Evolutionary conservation across 2,888 invertebrate species (phyloP).

Genomic region (Cotesia congregata): DNA sequence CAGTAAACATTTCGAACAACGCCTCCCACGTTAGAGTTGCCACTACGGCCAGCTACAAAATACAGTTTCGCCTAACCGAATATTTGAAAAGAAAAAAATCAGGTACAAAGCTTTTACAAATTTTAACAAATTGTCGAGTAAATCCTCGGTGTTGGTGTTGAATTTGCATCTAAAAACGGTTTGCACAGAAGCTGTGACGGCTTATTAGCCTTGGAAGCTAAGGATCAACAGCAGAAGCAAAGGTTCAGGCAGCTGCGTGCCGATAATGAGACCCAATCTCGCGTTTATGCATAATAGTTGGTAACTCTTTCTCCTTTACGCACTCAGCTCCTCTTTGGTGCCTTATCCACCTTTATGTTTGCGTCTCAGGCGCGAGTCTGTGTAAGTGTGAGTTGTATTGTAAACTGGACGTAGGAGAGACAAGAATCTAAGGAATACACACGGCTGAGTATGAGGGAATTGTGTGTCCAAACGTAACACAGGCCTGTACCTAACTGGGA

Average conservation of each 20-base stretch:
- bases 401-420: background rate
- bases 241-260: conserved; percentile 62
- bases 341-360: conserved; percentile 38
- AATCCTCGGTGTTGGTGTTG: too few relatives aligned
- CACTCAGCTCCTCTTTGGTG: conserved; percentile 37
- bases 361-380: background rate
- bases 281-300: conserved; percentile 59
- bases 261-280: conserved; percentile 64
- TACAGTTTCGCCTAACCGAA: conserved; percentile 27
- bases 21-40: conserved; percentile 45
- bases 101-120: too few relatives aligned
- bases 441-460: conserved; percentile 8
- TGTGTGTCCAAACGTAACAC: conserved; percentile 23
- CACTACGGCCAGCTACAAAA: conserved; percentile 48
- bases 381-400: too few relatives aligned
- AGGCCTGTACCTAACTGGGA: conserved; percentile 17
- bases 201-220: conserved; percentile 62
- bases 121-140: too few relatives aligned
- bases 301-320: conserved; percentile 32
- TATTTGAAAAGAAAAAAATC: too few relatives aligned
- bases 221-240: background rate
- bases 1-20: conserved; percentile 65
- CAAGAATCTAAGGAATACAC: conserved; percentile 21
- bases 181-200: conserved; percentile 67
- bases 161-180: conserved; percentile 42